Percentiles rank a stretch among this genome's conserved stretches.
Conservation (phyloP, 2,888 invertebrate genomes). For the Copidosoma aretas region DNA sequence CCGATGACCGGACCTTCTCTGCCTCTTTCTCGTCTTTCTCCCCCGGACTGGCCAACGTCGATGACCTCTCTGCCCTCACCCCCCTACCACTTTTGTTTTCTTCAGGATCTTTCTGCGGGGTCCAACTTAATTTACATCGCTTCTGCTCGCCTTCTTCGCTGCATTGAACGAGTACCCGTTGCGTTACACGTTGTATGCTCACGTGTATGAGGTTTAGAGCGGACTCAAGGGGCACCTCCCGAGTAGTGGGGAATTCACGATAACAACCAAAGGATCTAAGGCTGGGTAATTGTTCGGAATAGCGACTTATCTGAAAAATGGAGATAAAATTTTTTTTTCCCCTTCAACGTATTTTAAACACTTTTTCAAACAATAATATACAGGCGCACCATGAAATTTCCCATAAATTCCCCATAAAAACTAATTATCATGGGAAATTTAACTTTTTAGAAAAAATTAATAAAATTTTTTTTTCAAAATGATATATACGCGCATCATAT, state of each 20-base stretch:
- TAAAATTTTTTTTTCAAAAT: too few species aligned
- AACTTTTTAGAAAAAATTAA: too few species aligned
- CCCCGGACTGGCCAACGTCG: slow-evolving; percentile 10
- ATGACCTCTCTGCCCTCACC: slow-evolving; percentile 22
- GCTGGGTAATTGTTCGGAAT: background rate
- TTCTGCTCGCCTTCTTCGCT: slow-evolving; percentile 21
- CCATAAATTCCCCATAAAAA: too few species aligned
- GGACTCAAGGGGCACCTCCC: slow-evolving; percentile 10
- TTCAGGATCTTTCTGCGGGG: background rate
- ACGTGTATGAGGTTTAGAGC: slow-evolving; percentile 3
- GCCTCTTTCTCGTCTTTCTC: background rate
- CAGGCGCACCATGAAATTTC: too few species aligned
- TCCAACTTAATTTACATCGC: slow-evolving; percentile 43
- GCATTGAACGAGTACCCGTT: background rate
- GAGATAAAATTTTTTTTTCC: too few species aligned
- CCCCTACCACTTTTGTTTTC: background rate
- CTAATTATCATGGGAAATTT: too few species aligned
- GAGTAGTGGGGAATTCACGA: too few species aligned
- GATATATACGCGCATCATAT: too few species aligned
- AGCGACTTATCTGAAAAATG: too few species aligned
- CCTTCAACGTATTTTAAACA: too few species aligned
- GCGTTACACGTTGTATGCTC: slow-evolving; percentile 6
- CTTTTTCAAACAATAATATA: too few species aligned
- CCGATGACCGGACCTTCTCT: too few species aligned
- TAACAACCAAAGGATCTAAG: background rate